phyloP scores from a whole-genome alignment of 2,797 vertebrate genomes.

The Pelodytes ibericus region DNA sequence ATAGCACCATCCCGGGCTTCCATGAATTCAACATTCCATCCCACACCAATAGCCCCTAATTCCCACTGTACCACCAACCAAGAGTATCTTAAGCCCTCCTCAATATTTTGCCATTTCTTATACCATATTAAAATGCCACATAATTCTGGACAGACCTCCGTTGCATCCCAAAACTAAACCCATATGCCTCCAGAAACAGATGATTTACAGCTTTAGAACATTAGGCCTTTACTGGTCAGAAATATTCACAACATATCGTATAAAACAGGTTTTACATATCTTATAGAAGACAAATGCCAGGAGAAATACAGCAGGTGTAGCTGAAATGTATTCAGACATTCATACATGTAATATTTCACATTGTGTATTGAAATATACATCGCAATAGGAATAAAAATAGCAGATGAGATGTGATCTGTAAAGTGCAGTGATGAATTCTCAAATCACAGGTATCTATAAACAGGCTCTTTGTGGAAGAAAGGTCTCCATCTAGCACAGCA shows the following conservation, averaged over 20 bases:
- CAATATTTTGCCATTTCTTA: too few relatives aligned
- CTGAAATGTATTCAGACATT: slow-evolving; percentile 79
- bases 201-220: too few relatives aligned
- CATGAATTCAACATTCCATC: too few relatives aligned
- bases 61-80: too few relatives aligned
- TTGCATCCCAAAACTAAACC: too few relatives aligned
- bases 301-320: slow-evolving; percentile 57
- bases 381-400: slow-evolving; percentile 78
- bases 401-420: slow-evolving; percentile 81
- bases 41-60: too few relatives aligned
- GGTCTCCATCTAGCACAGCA: slow-evolving; percentile 47
- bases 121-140: too few relatives aligned
- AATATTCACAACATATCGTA: background rate
- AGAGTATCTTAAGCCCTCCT: too few relatives aligned
- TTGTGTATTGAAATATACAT: slow-evolving; percentile 83
- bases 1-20: too few relatives aligned
- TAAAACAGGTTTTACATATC: background rate
- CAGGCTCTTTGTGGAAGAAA: slow-evolving; percentile 37
- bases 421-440: slow-evolving; percentile 74
- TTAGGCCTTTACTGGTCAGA: background rate
- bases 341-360: slow-evolving; percentile 77
- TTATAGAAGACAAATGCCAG: slow-evolving; percentile 47
- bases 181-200: too few relatives aligned
- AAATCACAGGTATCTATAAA: slow-evolving; percentile 54
- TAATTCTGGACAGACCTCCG: too few relatives aligned